Conservation (phyloP, 2,888 invertebrate species). For the Dynastes maya region DNA sequence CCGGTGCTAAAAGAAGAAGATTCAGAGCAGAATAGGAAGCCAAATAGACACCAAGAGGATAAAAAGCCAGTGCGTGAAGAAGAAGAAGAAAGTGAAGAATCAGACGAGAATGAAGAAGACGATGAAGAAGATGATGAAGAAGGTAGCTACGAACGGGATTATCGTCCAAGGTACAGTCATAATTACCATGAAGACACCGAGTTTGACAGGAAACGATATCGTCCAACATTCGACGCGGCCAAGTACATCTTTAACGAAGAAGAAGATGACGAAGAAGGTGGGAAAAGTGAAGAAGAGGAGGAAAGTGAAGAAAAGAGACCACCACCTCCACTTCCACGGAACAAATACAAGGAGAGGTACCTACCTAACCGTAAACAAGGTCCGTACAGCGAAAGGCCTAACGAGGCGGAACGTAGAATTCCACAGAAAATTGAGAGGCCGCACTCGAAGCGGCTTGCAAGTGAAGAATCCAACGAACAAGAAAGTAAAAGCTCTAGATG, state of each 20-base stretch:
- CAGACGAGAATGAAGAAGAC: slow-evolving; percentile 54
- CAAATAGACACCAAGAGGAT: slow-evolving; percentile 15
- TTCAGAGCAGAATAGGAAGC: slow-evolving; percentile 48
- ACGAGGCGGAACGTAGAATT: not conserved
- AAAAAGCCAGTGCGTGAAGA: slow-evolving; percentile 37
- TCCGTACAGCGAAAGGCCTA: not conserved
- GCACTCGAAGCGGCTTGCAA: not conserved
- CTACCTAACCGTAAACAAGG: not conserved
- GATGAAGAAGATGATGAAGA: slow-evolving; percentile 53
- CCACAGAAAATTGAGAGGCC: slow-evolving; percentile 1
- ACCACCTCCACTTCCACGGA: slow-evolving; percentile 2
- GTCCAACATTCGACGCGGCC: slow-evolving; percentile 49
- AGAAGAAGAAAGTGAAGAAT: slow-evolving; percentile 54
- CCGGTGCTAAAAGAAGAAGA: slow-evolving; percentile 51
- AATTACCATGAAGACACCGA: slow-evolving; percentile 51
- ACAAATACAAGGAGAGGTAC: not conserved
- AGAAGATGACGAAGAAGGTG: slow-evolving; percentile 51
- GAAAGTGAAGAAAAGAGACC: not conserved
- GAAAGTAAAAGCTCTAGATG: slow-evolving; percentile 57
- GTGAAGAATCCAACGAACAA: slow-evolving; percentile 44
- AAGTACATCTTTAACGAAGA: slow-evolving; percentile 52
- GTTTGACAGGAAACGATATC: slow-evolving; percentile 48
- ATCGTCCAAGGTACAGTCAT: slow-evolving; percentile 47
- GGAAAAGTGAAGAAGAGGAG: slow-evolving; percentile 33
- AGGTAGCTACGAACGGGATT: slow-evolving; percentile 51